phyloP scores from a whole-genome alignment of 1,140 invertebrate genomes.

The Lerema accius region DNA sequence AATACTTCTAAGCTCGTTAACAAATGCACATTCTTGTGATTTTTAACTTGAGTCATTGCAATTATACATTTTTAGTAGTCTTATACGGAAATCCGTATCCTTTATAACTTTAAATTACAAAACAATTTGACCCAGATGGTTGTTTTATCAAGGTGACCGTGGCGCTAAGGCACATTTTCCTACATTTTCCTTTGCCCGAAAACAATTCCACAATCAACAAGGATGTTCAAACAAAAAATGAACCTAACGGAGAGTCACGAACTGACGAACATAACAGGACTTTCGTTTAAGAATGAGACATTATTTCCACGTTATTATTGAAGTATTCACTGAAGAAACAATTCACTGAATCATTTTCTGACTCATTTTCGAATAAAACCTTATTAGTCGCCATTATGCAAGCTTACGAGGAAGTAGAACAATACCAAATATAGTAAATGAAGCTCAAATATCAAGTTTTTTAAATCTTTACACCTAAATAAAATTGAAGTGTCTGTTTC shows the following conservation, averaged over 20 bases:
- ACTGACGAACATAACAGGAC: slow-evolving; percentile 13
- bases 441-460: no score
- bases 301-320: not conserved
- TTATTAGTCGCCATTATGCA: slow-evolving; percentile 1
- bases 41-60: not conserved
- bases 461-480: no score
- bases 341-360: slow-evolving; percentile 1
- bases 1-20: not conserved
- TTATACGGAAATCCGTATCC: not conserved
- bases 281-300: not conserved
- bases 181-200: no score
- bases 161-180: no score
- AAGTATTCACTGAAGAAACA: slow-evolving; percentile 11
- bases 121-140: no score
- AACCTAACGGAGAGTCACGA: no score
- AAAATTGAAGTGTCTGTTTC: no score
- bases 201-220: no score
- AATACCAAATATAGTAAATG: not conserved
- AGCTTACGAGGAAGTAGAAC: not conserved
- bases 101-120: no score
- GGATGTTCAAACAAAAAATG: no score
- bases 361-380: not conserved
- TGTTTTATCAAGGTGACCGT: no score
- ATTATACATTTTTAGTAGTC: not conserved
- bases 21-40: not conserved